Evolutionary conservation across 2,888 invertebrate genomes (phyloP).

Genomic region (Hemicrepidius hirtus): DNA sequence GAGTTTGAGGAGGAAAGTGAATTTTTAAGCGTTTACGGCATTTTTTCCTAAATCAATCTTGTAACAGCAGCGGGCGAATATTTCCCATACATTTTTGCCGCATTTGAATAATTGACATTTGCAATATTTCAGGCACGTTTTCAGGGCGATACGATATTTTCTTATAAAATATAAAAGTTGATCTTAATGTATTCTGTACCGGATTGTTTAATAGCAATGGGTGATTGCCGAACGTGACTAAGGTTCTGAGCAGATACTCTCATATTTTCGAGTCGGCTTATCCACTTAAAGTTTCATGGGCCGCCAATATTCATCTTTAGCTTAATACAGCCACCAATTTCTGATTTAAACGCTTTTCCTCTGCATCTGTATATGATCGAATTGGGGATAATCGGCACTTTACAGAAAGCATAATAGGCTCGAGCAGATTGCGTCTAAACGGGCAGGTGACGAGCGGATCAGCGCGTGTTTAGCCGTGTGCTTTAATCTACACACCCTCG

Average conservation of each 20-base stretch:
- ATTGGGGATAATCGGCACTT: constrained; percentile 36
- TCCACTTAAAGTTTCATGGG: constrained; percentile 32
- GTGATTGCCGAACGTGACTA: constrained; percentile 43
- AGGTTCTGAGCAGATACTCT: constrained; percentile 27
- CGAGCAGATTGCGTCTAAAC: constrained; percentile 34
- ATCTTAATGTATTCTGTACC: constrained; percentile 40
- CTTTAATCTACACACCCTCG: constrained; percentile 29
- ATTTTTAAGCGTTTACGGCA: constrained; percentile 24
- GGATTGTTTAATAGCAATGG: constrained; percentile 43
- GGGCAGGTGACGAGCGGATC: constrained; percentile 31
- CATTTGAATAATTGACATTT: constrained; percentile 34
- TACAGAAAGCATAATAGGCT: constrained; percentile 28
- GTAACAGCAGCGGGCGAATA: constrained; percentile 34
- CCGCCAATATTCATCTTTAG: constrained; percentile 31
- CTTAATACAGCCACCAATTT: constrained; percentile 33
- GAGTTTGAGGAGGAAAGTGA: background rate
- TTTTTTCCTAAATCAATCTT: constrained; percentile 33
- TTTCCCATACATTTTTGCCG: constrained; percentile 35
- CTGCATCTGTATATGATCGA: constrained; percentile 38
- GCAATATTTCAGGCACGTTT: constrained; percentile 41
- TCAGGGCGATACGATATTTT: constrained; percentile 34
- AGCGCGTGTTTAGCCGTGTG: constrained; percentile 13
- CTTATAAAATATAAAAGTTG: constrained; percentile 43
- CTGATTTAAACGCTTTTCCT: constrained; percentile 26
- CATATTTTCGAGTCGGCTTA: constrained; percentile 29